Evolutionary conservation across 2,888 invertebrate genomes (phyloP).

Genomic region (Elmis aenea): DNA sequence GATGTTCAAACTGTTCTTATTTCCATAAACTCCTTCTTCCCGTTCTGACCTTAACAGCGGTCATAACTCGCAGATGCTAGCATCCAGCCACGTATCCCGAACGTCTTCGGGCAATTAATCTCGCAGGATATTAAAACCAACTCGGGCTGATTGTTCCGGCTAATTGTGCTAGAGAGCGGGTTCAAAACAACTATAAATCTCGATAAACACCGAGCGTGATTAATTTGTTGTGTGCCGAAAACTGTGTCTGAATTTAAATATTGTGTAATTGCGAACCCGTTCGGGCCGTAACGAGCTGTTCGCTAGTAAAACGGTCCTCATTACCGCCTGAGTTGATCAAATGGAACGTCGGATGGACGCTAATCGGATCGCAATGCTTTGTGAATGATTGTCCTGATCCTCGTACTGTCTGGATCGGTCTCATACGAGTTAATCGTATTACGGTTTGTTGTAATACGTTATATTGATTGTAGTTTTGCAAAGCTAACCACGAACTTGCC

Average conservation of each 20-base stretch:
- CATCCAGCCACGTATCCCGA: slow-evolving; percentile 1
- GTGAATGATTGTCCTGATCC: slow-evolving; percentile 17
- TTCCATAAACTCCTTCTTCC: slow-evolving; percentile 14
- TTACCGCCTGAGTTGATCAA: slow-evolving; percentile 17
- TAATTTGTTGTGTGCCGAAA: slow-evolving; percentile 7
- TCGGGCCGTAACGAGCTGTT: slow-evolving; percentile 15
- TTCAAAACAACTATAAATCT: slow-evolving; percentile 23
- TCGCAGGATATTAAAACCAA: slow-evolving; percentile 20
- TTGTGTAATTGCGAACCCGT: slow-evolving; percentile 15
- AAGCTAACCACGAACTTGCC: too few relatives aligned
- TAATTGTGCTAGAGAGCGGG: slow-evolving; percentile 14
- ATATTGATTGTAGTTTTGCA: too few relatives aligned
- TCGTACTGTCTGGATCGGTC: too few relatives aligned
- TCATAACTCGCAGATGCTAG: background rate
- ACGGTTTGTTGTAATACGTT: too few relatives aligned
- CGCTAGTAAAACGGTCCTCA: slow-evolving; percentile 17
- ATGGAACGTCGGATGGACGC: slow-evolving; percentile 15
- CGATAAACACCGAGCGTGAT: slow-evolving; percentile 14
- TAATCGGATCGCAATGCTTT: slow-evolving; percentile 18
- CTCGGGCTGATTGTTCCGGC: slow-evolving; percentile 16
- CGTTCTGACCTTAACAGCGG: slow-evolving; percentile 1
- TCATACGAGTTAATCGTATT: slow-evolving; percentile 14
- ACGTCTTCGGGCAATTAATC: slow-evolving; percentile 18
- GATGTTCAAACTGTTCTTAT: slow-evolving; percentile 18
- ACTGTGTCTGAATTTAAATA: slow-evolving; percentile 15